Evolutionary conservation across 1,140 invertebrate genomes (phyloP).

Genomic region (Ganaspis sp.): DNA sequence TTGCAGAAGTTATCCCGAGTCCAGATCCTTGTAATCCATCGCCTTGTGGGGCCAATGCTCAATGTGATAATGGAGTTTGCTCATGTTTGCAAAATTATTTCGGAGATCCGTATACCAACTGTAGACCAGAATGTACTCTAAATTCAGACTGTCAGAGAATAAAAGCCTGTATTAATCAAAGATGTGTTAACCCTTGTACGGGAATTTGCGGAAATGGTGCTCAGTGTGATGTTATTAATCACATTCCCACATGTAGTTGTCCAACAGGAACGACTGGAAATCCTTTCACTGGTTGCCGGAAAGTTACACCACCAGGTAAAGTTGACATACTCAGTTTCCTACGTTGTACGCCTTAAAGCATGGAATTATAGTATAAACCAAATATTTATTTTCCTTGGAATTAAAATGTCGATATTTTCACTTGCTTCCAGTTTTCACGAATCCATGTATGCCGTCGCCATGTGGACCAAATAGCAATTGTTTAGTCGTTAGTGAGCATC

Average conservation of each 20-base stretch:
- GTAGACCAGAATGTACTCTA: constrained; percentile 89
- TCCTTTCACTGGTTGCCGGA: constrained; percentile 84
- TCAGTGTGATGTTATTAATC: constrained; percentile 87
- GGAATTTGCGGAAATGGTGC: constrained; percentile 85
- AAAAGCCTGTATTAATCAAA: constrained; percentile 85
- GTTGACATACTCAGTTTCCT: too few relatives aligned
- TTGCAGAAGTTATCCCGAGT: constrained; percentile 69
- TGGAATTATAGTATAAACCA: too few relatives aligned
- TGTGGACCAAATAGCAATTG: constrained; percentile 77
- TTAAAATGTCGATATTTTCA: not conserved
- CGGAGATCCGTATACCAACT: constrained; percentile 82
- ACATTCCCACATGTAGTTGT: constrained; percentile 84
- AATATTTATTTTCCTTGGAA: too few relatives aligned
- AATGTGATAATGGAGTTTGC: constrained; percentile 85
- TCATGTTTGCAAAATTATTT: constrained; percentile 85
- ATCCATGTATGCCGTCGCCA: constrained; percentile 77
- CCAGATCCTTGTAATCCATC: constrained; percentile 86
- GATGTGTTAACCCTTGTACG: constrained; percentile 86
- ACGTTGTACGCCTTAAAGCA: too few relatives aligned
- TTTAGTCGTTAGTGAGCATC: constrained; percentile 72
- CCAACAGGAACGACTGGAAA: constrained; percentile 83
- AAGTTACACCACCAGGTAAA: constrained; percentile 57
- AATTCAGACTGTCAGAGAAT: constrained; percentile 87
- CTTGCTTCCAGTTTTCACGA: constrained; percentile 49
- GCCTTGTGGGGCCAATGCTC: constrained; percentile 86